phyloP scores from a whole-genome alignment of 2,888 invertebrate genomes.

The Unio delphinus region DNA sequence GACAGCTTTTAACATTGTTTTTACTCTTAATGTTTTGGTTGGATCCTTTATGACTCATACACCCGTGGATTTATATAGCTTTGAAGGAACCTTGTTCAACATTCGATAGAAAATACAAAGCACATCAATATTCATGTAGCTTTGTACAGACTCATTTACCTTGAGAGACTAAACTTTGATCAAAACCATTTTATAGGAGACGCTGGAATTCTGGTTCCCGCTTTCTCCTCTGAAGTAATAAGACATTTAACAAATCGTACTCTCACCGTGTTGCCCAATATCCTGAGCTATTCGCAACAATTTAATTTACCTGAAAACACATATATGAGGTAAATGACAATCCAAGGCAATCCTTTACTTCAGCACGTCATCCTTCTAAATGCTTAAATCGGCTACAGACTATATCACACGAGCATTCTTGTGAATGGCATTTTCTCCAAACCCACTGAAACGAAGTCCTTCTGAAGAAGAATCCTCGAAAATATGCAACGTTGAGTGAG shows the following conservation, averaged over 20 bases:
- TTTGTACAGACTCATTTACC: slow-evolving; percentile 22
- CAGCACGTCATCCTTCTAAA: no score
- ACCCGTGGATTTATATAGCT: slow-evolving; percentile 39
- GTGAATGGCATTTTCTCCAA: no score
- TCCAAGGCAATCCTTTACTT: not conserved
- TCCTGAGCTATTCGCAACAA: slow-evolving; percentile 21
- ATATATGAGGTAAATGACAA: not conserved
- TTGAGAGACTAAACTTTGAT: slow-evolving; percentile 34
- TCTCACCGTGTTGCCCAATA: slow-evolving; percentile 35
- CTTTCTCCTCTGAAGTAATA: slow-evolving; percentile 23
- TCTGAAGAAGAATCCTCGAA: no score
- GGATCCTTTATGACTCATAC: slow-evolving; percentile 34
- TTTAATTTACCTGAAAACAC: slow-evolving; percentile 5
- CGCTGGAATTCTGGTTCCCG: slow-evolving; percentile 36
- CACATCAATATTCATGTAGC: slow-evolving; percentile 39
- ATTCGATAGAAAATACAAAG: slow-evolving; percentile 37
- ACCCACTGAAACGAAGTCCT: no score
- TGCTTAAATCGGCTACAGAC: no score
- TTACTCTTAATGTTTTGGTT: slow-evolving; percentile 29
- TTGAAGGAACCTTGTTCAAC: slow-evolving; percentile 37
- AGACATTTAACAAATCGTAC: slow-evolving; percentile 26
- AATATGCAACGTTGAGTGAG: no score
- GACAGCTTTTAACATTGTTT: slow-evolving; percentile 4
- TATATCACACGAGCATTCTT: no score
- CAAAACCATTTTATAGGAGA: slow-evolving; percentile 40